Conservation (phyloP, 2,797 vertebrate genomes). For the Prionace glauca region DNA sequence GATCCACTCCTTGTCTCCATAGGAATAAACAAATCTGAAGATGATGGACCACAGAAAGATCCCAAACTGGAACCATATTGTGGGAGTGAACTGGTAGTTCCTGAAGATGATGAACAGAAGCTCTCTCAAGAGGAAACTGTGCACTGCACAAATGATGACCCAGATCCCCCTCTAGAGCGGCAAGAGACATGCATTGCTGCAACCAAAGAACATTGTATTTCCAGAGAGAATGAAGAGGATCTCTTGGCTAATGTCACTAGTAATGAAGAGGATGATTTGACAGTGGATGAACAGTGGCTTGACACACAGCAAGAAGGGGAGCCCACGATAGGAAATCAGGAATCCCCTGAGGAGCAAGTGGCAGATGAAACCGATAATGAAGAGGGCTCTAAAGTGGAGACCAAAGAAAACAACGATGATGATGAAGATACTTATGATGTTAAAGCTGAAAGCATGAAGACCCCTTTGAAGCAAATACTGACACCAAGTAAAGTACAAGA, state of each 20-base stretch:
- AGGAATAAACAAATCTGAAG: background rate
- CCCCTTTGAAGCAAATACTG: conserved; percentile 23
- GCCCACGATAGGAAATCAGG: background rate
- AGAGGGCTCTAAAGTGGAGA: conserved; percentile 32
- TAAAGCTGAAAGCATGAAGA: conserved; percentile 40
- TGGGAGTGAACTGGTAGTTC: background rate
- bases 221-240: background rate
- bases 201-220: background rate
- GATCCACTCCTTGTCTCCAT: background rate
- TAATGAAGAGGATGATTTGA: background rate
- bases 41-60: background rate
- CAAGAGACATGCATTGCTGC: background rate
- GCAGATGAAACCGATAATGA: background rate
- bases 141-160: background rate
- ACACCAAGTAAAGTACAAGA: conserved; percentile 49
- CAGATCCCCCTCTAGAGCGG: too few species aligned
- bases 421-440: conserved; percentile 43
- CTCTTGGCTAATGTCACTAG: background rate
- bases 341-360: background rate
- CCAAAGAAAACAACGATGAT: conserved; percentile 39
- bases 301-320: background rate
- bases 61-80: background rate
- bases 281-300: background rate
- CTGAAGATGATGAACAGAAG: background rate
- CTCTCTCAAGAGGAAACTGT: background rate